Base-by-base conservation (phyloP, 2,888 invertebrate genomes). In the Oxycera nigricornis region DNA sequence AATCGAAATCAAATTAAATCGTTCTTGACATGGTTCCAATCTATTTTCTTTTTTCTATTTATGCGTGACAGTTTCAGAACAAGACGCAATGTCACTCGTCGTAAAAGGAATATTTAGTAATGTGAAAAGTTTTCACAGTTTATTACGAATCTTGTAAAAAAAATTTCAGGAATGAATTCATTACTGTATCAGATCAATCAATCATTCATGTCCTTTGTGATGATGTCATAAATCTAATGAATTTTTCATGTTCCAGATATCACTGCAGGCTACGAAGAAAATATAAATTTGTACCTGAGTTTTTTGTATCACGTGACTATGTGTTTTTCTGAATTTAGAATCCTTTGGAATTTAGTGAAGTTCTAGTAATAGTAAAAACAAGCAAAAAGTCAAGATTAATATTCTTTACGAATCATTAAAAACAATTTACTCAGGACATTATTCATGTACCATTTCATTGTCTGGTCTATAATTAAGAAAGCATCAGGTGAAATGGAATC, bases 381-480 rank as follows among this genome's bases (percentile, higher is more conserved):
- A n/a, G n/a, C 35, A 11, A 46, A n/a, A n/a, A 3, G n/a, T 17
- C 46, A 46, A n/a, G 6, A 20, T 22, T 20, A 2, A 17, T 55
- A 28, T 31, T 59, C 30, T 30, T 55, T 9, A 2, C 3, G 52
- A 31, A 55, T 17, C 22, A 55, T 61, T 61, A 61, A 61, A 61
- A 11, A 61, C 61, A 61, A 61, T 61, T 61, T 61, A 26, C 31
- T 7, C 61, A 61, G 31, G 30, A 31, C 61, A 61, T 61, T 61
- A 61, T 31, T 61, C 31, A 61, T 61, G 2, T 7, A 61, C n/a
- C 17, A 24, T 31, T n/a, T 31, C 2, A 17, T 3, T 17, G n/a
- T n/a, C 6, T 61, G 1, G 7, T 9, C 61, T 61, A 61, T 61
- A 61, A 61, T 61, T 61, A 61, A 31, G 17, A 28, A 61, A 31